A percentile compares a stretch with the other conserved stretches of the same genome.
Conservation (phyloP, 1,140 invertebrate species). For the Drosophila punjabiensis region DNA sequence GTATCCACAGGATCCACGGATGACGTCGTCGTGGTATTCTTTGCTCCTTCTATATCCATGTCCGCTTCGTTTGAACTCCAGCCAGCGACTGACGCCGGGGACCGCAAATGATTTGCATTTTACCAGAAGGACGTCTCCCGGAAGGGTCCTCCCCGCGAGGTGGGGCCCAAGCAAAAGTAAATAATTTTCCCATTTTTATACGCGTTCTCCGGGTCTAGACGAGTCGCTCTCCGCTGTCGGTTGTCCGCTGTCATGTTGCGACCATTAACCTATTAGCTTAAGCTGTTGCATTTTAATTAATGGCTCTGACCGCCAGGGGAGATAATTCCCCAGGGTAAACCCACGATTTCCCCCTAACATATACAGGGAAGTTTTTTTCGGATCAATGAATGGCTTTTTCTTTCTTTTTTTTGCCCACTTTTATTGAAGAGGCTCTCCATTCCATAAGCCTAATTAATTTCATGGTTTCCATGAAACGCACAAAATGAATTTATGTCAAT, state of each 20-base stretch:
- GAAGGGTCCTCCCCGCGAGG: slow-evolving; percentile 21
- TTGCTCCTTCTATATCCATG: slow-evolving; percentile 38
- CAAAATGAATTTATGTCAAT: slow-evolving; percentile 60
- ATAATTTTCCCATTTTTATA: slow-evolving; percentile 73
- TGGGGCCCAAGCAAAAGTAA: slow-evolving; percentile 59
- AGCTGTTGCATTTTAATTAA: slow-evolving; percentile 79
- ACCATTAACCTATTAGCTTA: slow-evolving; percentile 64
- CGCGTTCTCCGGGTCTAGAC: slow-evolving; percentile 34
- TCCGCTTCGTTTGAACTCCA: slow-evolving; percentile 59
- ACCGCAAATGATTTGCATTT: slow-evolving; percentile 71
- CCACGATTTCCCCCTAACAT: slow-evolving; percentile 55
- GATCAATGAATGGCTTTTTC: slow-evolving; percentile 27
- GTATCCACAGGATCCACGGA: slow-evolving; percentile 27
- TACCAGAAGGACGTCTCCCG: neutral
- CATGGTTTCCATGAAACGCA: slow-evolving; percentile 47
- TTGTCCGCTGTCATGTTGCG: slow-evolving; percentile 14
- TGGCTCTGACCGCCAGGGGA: slow-evolving; percentile 26
- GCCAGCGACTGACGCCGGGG: slow-evolving; percentile 58
- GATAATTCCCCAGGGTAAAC: slow-evolving; percentile 23
- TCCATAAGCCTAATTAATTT: slow-evolving; percentile 57
- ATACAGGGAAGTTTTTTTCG: slow-evolving; percentile 27
- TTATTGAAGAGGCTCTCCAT: slow-evolving; percentile 11
- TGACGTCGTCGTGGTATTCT: slow-evolving; percentile 15
- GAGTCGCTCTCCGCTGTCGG: slow-evolving; percentile 1
- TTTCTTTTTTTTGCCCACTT: slow-evolving; percentile 4